A percentile compares a stretch with the other conserved stretches of the same genome.
phyloP scores from a whole-genome alignment of 2,888 invertebrate species.

The Ariolimax columbianus region DNA sequence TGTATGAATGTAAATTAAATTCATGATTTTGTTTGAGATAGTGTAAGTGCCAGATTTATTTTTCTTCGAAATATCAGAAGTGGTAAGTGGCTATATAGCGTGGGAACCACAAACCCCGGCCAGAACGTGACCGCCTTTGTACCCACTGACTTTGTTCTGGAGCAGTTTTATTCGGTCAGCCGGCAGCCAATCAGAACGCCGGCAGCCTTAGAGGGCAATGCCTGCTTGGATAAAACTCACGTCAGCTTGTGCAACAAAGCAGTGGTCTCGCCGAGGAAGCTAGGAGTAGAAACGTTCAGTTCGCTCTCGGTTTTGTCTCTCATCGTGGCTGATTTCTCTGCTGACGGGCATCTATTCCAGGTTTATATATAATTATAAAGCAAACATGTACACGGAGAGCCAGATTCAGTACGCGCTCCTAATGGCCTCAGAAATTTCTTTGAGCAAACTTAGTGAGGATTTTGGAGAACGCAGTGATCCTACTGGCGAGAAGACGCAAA shows the following conservation, averaged over 20 bases:
- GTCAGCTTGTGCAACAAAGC: conserved; percentile 40
- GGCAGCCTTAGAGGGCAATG: conserved; percentile 10
- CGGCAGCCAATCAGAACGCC: conserved; percentile 48
- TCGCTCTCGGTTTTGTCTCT: background rate
- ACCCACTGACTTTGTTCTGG: conserved; percentile 39
- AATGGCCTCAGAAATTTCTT: conserved; percentile 47
- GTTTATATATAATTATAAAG: background rate
- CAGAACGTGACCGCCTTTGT: conserved; percentile 31
- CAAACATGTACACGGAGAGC: conserved; percentile 47
- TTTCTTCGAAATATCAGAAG: too few relatives aligned
- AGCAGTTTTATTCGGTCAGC: conserved; percentile 37
- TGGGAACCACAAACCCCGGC: background rate
- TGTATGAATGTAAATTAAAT: too few relatives aligned
- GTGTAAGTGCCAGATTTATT: too few relatives aligned
- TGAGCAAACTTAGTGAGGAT: conserved; percentile 50
- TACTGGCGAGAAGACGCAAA: conserved; percentile 45
- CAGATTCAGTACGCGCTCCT: conserved; percentile 44
- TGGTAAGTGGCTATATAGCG: too few relatives aligned
- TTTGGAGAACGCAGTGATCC: conserved; percentile 47
- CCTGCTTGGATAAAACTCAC: conserved; percentile 24
- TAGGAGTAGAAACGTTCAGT: background rate
- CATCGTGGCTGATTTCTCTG: background rate
- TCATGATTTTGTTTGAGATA: too few relatives aligned
- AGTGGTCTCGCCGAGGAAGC: background rate
- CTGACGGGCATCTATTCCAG: background rate